Evolutionary conservation across 1,140 invertebrate genomes (phyloP).

Genomic region (Hyphantria cunea): DNA sequence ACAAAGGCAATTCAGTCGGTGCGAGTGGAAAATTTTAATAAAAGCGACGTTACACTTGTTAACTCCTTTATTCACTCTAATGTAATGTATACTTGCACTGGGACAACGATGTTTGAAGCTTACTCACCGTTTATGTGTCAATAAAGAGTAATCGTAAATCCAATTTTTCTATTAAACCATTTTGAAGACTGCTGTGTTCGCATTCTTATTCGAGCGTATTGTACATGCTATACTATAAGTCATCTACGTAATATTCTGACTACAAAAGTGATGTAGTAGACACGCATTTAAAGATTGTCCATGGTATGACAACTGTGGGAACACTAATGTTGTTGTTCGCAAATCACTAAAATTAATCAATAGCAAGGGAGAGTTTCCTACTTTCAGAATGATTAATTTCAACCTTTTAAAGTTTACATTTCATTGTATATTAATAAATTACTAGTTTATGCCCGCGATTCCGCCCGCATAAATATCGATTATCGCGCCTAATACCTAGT

Average conservation of each 20-base stretch:
- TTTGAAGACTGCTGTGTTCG: conserved; percentile 6
- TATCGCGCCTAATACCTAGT: no score
- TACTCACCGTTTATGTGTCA: conserved; percentile 40
- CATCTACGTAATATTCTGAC: conserved; percentile 1
- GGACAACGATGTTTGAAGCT: conserved; percentile 34
- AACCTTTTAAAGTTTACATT: no score
- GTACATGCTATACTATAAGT: neutral
- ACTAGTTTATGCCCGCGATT: no score
- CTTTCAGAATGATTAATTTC: no score
- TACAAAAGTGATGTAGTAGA: neutral
- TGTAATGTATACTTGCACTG: conserved; percentile 39
- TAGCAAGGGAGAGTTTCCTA: no score
- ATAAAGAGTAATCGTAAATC: conserved; percentile 22
- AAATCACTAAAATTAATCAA: no score
- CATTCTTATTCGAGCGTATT: neutral
- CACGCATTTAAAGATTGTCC: no score
- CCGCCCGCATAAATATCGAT: no score
- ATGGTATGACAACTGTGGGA: no score
- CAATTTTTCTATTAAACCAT: conserved; percentile 20
- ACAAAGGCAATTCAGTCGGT: no score
- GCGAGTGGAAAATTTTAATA: conserved; percentile 44
- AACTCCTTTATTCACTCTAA: conserved; percentile 44
- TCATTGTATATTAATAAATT: no score
- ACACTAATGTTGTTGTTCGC: no score
- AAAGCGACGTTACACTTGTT: conserved; percentile 57